A percentile compares a stretch with the other conserved stretches of the same genome.
These are phyloP conservation scores for Aepyceros melampus DNA, from an alignment of 2,113 vertebrate species.

Conservation along the genomic window DNA sequence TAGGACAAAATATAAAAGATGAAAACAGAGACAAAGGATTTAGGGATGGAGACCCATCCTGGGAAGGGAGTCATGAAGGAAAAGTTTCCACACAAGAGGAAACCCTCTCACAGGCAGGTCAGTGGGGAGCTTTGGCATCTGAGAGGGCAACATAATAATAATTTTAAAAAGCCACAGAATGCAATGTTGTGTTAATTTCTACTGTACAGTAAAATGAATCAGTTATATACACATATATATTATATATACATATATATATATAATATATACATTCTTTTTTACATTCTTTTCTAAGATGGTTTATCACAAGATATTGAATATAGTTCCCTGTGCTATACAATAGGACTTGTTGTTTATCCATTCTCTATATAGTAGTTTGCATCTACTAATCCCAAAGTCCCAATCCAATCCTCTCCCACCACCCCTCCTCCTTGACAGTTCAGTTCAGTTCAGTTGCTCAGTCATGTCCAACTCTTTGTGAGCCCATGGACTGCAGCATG, in stretches of 20 bases:
- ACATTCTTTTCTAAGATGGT: not conserved
- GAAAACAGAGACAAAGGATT: not conserved
- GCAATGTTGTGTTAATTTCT: not conserved
- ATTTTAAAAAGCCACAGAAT: not conserved
- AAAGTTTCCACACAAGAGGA: not conserved
- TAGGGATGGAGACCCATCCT: not conserved
- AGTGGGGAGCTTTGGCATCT: not conserved
- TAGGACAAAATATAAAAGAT: not conserved
- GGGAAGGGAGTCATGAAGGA: not conserved
- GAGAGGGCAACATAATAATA: not conserved
- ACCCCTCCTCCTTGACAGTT: not conserved
- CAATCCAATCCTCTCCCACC: not conserved
- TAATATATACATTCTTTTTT: not conserved
- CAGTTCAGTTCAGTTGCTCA: not conserved
- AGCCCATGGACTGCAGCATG: not conserved
- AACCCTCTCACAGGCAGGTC: not conserved
- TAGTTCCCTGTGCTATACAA: not conserved
- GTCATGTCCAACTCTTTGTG: fast-evolving
- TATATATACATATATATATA: not conserved
- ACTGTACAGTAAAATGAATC: not conserved
- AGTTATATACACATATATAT: not conserved
- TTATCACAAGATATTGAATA: not conserved
- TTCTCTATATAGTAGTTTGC: not conserved
- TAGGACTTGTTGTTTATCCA: not conserved
- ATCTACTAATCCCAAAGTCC: not conserved